These are phyloP conservation scores for Pangasianodon hypophthalmus DNA, from an alignment of 2,113 vertebrate genomes.

Conservation along the genomic window DNA sequence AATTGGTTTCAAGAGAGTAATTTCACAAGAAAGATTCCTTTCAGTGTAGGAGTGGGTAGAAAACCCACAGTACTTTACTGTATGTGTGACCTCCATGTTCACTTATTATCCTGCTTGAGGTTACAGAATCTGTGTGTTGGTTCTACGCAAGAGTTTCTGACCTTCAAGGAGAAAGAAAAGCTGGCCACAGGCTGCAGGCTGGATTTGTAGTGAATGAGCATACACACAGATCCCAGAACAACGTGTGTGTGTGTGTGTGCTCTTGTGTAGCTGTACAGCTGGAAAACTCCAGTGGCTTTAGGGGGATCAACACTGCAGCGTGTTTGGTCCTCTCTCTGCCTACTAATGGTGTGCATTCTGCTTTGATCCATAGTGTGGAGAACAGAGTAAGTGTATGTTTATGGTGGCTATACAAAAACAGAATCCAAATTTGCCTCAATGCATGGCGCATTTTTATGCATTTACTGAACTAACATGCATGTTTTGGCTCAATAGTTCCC, in stretches of 20 bases:
- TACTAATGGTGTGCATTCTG: neutral
- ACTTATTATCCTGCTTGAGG: constrained; percentile 22
- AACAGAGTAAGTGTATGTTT: constrained; percentile 7
- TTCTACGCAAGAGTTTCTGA: constrained; percentile 10
- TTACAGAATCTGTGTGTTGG: constrained; percentile 23
- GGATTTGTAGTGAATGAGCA: constrained; percentile 9
- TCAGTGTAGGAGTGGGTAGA: constrained; percentile 8
- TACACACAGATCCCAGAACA: neutral
- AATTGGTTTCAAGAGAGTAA: constrained; percentile 21
- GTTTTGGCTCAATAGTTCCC: neutral
- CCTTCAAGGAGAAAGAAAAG: constrained; percentile 31
- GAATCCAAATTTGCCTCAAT: neutral
- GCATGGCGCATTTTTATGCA: neutral
- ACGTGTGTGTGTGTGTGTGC: neutral
- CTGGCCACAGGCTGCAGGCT: neutral
- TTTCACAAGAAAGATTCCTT: neutral
- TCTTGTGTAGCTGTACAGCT: constrained; percentile 6
- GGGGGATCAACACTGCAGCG: constrained; percentile 9
- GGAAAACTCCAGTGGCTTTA: constrained; percentile 15
- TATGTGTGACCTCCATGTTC: constrained; percentile 4
- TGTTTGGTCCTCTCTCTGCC: neutral
- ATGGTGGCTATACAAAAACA: neutral
- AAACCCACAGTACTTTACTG: neutral
- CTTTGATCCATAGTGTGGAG: neutral
- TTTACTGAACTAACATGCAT: neutral